Evolutionary conservation across 1,140 invertebrate species (phyloP).

Genomic region (Coptotermes formosanus): DNA sequence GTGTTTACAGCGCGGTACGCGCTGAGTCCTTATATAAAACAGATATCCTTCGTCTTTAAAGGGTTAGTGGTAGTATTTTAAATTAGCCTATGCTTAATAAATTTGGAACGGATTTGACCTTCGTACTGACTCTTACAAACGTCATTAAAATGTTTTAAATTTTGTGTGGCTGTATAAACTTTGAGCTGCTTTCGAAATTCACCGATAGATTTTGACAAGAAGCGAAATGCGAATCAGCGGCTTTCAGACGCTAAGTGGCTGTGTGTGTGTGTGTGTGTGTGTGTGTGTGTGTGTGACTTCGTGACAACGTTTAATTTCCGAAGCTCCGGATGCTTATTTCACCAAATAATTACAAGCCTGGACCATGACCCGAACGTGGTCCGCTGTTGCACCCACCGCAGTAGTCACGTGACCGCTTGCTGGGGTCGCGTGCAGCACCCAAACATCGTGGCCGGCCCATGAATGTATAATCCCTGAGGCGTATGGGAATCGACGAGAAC

Average conservation of each 20-base stretch:
- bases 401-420: not conserved
- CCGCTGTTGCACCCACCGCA: not conserved
- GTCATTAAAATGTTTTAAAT: too few species aligned
- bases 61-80: too few species aligned
- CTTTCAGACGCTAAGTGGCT: not conserved
- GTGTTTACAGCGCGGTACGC: too few species aligned
- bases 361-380: not conserved
- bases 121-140: too few species aligned
- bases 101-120: too few species aligned
- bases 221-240: not conserved
- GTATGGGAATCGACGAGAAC: not conserved
- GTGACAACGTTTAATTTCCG: slow-evolving; percentile 6
- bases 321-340: not conserved
- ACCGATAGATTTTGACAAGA: not conserved
- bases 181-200: too few species aligned
- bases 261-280: too few species aligned
- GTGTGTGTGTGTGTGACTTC: not conserved
- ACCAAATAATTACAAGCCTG: not conserved
- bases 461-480: not conserved
- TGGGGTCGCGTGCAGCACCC: too few species aligned
- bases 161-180: too few species aligned
- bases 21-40: too few species aligned
- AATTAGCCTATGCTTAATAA: too few species aligned
- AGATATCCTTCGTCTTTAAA: too few species aligned
- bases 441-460: not conserved